Conservation (phyloP, 2,113 vertebrate species). For the Campylorhamphus procurvoides region DNA sequence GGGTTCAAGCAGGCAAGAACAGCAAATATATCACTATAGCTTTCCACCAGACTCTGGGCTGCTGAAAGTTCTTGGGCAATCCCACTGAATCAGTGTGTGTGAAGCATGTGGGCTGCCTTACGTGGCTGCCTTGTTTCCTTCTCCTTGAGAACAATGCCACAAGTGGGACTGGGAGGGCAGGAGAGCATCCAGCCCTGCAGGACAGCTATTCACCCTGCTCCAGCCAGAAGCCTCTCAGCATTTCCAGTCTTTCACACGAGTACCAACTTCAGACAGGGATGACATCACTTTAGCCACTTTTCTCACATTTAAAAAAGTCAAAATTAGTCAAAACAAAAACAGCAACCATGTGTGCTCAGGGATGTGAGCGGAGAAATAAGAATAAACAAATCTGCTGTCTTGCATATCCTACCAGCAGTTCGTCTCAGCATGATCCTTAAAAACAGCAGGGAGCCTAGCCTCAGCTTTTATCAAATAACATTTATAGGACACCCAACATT, state of each 20-base stretch:
- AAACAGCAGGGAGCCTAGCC: slow-evolving; percentile 46
- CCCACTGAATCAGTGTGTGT: neutral
- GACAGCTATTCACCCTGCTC: neutral
- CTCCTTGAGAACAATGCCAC: neutral
- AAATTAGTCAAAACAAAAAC: slow-evolving; percentile 76
- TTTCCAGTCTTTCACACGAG: slow-evolving; percentile 65
- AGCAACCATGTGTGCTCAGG: slow-evolving; percentile 63
- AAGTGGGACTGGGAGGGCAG: neutral
- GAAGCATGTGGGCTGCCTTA: neutral
- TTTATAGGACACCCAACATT: slow-evolving; percentile 38
- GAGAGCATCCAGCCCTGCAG: neutral
- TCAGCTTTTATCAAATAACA: slow-evolving; percentile 53
- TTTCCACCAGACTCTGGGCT: neutral
- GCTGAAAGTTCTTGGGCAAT: neutral
- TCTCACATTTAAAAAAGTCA: slow-evolving; percentile 68
- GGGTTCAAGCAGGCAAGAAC: neutral
- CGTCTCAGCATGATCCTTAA: slow-evolving; percentile 28
- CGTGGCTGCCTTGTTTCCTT: neutral
- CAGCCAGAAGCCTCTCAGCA: slow-evolving; percentile 35
- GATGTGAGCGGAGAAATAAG: slow-evolving; percentile 54
- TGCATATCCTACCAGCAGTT: slow-evolving; percentile 42
- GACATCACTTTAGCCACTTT: slow-evolving; percentile 63
- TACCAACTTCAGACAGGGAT: slow-evolving; percentile 22
- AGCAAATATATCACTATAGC: neutral
- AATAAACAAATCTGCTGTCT: slow-evolving; percentile 53